A percentile compares a stretch with the other conserved stretches of the same genome.
Evolutionary conservation across 2,113 vertebrate species (phyloP).

Genomic region (Callochromis pleurospilus): DNA sequence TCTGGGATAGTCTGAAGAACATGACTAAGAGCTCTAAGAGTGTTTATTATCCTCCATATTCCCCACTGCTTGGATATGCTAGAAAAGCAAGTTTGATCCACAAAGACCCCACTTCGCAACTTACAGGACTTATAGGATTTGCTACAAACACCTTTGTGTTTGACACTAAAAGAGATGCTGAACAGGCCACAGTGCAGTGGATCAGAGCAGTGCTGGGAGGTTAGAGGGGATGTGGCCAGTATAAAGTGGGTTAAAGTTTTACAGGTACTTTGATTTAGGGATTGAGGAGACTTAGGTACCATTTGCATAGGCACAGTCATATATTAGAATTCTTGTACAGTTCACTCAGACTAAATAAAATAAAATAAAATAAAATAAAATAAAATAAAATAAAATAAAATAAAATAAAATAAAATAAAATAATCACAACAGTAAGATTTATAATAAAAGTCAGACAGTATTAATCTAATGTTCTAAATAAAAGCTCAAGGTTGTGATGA

Average conservation of each 20-base stretch:
- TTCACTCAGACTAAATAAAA: neutral
- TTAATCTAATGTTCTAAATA: neutral
- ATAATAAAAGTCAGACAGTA: neutral
- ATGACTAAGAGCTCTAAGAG: neutral
- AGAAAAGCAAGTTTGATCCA: neutral
- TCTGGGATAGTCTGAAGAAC: neutral
- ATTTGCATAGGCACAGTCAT: neutral
- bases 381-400: neutral
- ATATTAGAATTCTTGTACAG: neutral
- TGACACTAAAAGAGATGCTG: neutral
- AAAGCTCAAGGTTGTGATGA: neutral
- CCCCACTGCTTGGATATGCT: neutral
- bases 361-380: too few relatives aligned
- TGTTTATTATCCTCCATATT: neutral
- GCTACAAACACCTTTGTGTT: neutral
- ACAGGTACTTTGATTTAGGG: neutral
- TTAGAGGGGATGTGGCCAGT: neutral
- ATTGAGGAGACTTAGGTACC: neutral
- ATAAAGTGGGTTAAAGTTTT: neutral
- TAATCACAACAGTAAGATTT: neutral
- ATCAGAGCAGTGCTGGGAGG: neutral
- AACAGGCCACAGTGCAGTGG: neutral
- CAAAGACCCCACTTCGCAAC: neutral
- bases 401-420: neutral
- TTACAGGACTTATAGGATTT: neutral